phyloP scores from a whole-genome alignment of 2,113 vertebrate species.

The Pardalotus punctatus region DNA sequence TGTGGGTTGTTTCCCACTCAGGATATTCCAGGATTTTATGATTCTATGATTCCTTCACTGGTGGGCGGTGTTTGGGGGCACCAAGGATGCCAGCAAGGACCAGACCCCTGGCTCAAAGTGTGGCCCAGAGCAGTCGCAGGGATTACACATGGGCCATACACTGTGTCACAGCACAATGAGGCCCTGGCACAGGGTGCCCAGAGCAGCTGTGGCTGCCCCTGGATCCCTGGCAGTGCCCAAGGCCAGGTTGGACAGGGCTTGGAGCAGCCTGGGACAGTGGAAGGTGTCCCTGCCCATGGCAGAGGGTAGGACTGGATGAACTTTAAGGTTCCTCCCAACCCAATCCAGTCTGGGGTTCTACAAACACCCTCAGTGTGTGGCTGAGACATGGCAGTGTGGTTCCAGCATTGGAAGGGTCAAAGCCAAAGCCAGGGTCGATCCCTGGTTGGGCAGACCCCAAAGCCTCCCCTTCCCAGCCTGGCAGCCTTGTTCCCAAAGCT shows the following conservation, averaged over 20 bases:
- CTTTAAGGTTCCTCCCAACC: not conserved
- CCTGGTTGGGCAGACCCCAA: not conserved
- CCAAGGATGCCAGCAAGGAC: not conserved
- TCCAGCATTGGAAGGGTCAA: not conserved
- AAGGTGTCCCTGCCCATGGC: not conserved
- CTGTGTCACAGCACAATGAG: not conserved
- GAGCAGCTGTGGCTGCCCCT: not conserved
- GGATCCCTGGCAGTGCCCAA: not conserved
- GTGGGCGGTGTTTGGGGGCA: not conserved
- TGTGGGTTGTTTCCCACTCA: no score
- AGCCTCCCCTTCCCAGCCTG: not conserved
- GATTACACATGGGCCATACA: rapidly evolving
- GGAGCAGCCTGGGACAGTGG: rapidly evolving
- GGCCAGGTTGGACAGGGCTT: rapidly evolving
- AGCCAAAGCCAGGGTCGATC: not conserved
- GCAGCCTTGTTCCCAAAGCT: not conserved
- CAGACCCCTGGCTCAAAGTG: rapidly evolving
- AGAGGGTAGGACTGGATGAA: rapidly evolving
- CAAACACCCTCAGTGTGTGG: rapidly evolving
- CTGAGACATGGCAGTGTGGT: rapidly evolving
- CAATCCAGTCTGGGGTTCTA: not conserved
- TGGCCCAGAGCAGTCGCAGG: rapidly evolving
- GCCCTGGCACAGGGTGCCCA: not conserved
- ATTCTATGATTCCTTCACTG: not conserved
- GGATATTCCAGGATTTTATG: not conserved